A percentile compares a stretch with the other conserved stretches of the same genome.
These are phyloP conservation scores for Drosophila watanabei DNA, from an alignment of 1,140 invertebrate species.

Conservation along the genomic window DNA sequence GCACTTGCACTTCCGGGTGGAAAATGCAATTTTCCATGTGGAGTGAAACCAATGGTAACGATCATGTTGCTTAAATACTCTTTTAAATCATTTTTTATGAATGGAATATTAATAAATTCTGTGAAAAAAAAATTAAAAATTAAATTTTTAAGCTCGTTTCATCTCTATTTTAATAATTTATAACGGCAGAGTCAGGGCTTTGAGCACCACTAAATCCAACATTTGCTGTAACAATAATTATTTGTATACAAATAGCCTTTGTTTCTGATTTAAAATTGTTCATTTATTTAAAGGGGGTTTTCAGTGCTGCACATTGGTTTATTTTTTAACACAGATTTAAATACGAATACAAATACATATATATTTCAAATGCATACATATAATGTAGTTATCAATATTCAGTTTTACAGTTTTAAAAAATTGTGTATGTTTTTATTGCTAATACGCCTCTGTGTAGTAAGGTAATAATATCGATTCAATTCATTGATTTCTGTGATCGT, in stretches of 20 bases:
- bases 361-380: slow-evolving; percentile 24
- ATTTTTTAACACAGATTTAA: slow-evolving; percentile 50
- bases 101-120: not conserved
- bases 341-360: slow-evolving; percentile 49
- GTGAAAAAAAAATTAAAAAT: too few relatives aligned
- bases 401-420: slow-evolving; percentile 27
- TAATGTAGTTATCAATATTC: slow-evolving; percentile 34
- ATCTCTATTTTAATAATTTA: too few relatives aligned
- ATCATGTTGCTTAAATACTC: not conserved
- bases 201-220: not conserved
- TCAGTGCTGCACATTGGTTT: slow-evolving; percentile 61
- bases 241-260: not conserved
- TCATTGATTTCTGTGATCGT: slow-evolving; percentile 33
- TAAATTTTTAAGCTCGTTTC: too few relatives aligned
- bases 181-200: too few relatives aligned
- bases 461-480: slow-evolving; percentile 18
- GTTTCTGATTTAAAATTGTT: slow-evolving; percentile 43
- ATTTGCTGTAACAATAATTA: not conserved
- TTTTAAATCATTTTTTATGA: not conserved
- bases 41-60: not conserved
- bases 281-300: slow-evolving; percentile 54
- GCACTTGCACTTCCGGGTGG: not conserved
- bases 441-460: slow-evolving; percentile 18
- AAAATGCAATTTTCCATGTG: not conserved
- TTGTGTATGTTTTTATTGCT: slow-evolving; percentile 35